Evolutionary conservation across 2,113 vertebrate genomes (phyloP), one percentile per base, ranked within the genome.

Genomic region (Dunckerocampus dactyliophorus): DNA sequence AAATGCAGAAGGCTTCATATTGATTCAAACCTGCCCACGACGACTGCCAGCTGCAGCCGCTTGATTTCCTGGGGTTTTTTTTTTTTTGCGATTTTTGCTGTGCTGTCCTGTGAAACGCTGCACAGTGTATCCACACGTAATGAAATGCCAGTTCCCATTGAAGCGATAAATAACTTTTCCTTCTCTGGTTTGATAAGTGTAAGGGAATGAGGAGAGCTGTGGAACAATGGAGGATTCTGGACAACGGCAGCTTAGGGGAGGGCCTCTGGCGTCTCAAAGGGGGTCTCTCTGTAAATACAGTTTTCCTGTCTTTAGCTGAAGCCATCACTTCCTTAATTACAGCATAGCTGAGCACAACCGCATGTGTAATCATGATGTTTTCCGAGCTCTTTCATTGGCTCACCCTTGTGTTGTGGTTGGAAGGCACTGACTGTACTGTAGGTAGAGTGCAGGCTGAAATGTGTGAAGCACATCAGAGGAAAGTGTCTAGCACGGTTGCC

Each of bases 1-100:
- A 46, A 63, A 75, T 58, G 65, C 45, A 59, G 53, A 51, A 59
- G 62, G 34, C 53, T 20, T 1, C 58, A 48, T 54, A 70, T 59
- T 50, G 72, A 76, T 62, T 73, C 49, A 79, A 49, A 69, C 58
- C 39, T 67, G 53, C 64, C 79, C 64, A 63, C 76, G 70, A 60
- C 31, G 6, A 34, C 63, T 73, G 64, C 68, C 70, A 68, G 51
- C 56, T 71, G 47, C 62, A 67, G 74, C 64, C 59, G 61, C 39
- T 79, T 68, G 51, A 80, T 68, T 80, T 88, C 81, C 82, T 84
- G 77, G n/a, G n/a, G n/a, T n/a, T n/a, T n/a, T n/a, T 82, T 85
- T 76, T 84, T 72, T 12, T 3, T 65, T 50, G 43, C 34, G 43
- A n/a, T 53, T 57, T 11, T 50, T 72, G 28, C 16, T 58, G 31